Evolutionary conservation across 2,888 invertebrate genomes (phyloP).

Genomic region (Oligia strigilis): DNA sequence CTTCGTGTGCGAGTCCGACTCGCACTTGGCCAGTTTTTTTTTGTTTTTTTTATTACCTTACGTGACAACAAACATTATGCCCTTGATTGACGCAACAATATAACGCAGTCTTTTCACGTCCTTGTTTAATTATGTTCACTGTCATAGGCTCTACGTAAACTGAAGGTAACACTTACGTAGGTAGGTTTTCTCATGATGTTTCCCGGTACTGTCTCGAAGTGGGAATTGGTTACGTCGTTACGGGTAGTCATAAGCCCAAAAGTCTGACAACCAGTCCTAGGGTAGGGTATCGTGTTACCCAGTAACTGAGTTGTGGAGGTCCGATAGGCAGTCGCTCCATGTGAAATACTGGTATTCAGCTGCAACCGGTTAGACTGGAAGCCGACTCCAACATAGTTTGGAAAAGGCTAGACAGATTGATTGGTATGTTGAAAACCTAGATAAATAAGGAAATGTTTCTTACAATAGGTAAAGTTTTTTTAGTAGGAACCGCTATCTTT

Average conservation of each 20-base stretch:
- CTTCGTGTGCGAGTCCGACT: too few relatives aligned
- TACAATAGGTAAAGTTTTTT: not conserved
- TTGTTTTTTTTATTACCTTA: too few relatives aligned
- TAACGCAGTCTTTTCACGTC: not conserved
- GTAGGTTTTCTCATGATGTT: constrained; percentile 16
- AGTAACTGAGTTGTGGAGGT: not conserved
- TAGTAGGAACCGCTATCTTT: not conserved
- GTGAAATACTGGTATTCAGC: not conserved
- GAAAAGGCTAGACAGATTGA: not conserved
- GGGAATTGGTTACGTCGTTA: not conserved
- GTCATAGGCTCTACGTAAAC: constrained; percentile 1
- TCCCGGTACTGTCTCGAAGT: not conserved
- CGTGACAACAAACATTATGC: not conserved
- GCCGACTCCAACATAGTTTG: not conserved
- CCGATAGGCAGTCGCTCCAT: not conserved
- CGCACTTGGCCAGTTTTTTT: too few relatives aligned
- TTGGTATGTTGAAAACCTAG: not conserved
- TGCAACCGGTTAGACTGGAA: not conserved
- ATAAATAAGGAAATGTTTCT: not conserved
- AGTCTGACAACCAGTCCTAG: not conserved
- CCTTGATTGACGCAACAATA: constrained; percentile 2
- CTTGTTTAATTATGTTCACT: constrained; percentile 11
- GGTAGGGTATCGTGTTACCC: not conserved
- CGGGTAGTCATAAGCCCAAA: not conserved
- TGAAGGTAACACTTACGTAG: not conserved